Percentiles rank a stretch among this genome's conserved stretches.
Conservation (phyloP, 2,797 vertebrate species). For the Triplophysa bombifrons region DNA sequence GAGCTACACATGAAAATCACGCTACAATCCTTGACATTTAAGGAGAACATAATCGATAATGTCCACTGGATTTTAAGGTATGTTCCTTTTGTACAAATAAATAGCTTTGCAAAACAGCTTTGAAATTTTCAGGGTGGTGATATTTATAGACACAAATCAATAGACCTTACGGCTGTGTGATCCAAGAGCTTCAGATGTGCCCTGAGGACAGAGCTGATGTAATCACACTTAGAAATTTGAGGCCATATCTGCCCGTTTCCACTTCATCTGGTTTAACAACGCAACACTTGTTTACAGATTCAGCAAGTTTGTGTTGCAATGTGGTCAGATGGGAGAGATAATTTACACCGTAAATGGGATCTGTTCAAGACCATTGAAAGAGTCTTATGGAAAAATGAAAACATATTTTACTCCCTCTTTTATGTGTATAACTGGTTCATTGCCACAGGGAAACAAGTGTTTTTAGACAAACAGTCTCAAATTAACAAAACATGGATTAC, state of each 20-base stretch:
- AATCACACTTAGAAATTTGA: constrained; percentile 54
- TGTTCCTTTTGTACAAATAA: constrained; percentile 11
- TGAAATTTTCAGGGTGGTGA: constrained; percentile 52
- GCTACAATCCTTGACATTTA: constrained; percentile 1
- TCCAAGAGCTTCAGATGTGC: constrained; percentile 51
- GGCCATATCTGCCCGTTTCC: constrained; percentile 35
- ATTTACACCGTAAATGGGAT: constrained; percentile 9
- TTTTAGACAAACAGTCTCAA: not conserved
- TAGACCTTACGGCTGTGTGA: constrained; percentile 36
- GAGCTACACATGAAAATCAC: not conserved
- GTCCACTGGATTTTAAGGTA: not conserved
- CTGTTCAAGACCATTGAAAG: no score
- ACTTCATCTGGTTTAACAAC: constrained; percentile 38
- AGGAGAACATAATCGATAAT: not conserved
- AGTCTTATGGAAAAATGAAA: no score
- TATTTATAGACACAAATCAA: constrained; percentile 57
- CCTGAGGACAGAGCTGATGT: constrained; percentile 44
- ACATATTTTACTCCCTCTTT: not conserved
- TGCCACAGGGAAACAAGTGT: constrained; percentile 26
- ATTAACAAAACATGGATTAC: not conserved
- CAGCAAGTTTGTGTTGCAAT: constrained; percentile 43
- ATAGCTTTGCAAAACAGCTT: constrained; percentile 44
- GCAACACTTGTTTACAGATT: constrained; percentile 49
- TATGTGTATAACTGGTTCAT: not conserved
- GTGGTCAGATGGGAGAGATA: constrained; percentile 25